Evolutionary conservation across 2,797 vertebrate species (phyloP).

Genomic region (Peromyscus attwateri): DNA sequence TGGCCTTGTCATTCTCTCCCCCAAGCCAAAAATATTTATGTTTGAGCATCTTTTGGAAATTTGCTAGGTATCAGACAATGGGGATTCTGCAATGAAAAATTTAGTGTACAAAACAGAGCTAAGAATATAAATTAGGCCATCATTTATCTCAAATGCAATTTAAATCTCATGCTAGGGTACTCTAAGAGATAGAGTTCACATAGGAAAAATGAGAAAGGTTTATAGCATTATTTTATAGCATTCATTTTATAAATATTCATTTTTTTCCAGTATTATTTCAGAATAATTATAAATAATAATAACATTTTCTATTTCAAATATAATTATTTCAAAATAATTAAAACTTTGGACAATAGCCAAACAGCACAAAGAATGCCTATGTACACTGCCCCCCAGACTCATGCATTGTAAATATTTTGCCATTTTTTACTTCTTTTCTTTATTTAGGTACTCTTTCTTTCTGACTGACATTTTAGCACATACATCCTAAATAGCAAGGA

Average conservation of each 20-base stretch:
- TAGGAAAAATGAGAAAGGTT: background rate
- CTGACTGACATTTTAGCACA: background rate
- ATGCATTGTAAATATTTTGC: background rate
- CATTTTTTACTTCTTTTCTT: background rate
- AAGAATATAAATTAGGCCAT: background rate
- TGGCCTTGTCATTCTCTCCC: background rate
- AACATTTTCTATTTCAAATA: background rate
- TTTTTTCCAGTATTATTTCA: background rate
- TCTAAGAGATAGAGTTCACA: background rate
- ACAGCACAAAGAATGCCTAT: background rate
- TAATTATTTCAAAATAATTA: constrained; percentile 21
- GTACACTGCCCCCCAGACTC: background rate
- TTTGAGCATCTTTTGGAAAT: background rate
- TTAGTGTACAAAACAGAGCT: background rate
- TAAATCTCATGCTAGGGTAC: background rate
- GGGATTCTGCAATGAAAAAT: background rate
- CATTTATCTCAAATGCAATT: background rate
- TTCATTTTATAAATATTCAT: background rate
- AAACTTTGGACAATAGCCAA: background rate
- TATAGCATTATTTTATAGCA: too few relatives aligned
- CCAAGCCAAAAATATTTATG: background rate
- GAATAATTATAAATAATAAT: background rate
- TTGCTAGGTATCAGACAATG: background rate
- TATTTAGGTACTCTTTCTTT: background rate
- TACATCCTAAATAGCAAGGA: background rate